Evolutionary conservation across 2,888 invertebrate genomes (phyloP).

Genomic region (Mythimna albipuncta): DNA sequence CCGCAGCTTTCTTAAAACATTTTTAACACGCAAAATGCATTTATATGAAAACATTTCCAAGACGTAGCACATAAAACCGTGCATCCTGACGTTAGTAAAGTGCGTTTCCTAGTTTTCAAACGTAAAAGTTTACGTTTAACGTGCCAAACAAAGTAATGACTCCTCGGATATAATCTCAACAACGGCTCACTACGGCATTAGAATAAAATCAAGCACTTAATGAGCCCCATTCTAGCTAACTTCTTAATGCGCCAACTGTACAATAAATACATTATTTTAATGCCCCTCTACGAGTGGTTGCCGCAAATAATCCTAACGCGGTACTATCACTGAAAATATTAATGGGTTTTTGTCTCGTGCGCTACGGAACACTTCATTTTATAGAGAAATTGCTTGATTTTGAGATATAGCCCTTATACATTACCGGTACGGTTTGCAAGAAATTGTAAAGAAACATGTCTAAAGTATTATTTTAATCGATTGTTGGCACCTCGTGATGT

Average conservation of each 20-base stretch:
- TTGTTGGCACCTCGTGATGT: slow-evolving; percentile 53
- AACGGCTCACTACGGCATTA: slow-evolving; percentile 63
- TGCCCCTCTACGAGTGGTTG: slow-evolving; percentile 40
- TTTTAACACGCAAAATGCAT: slow-evolving; percentile 58
- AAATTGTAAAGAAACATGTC: slow-evolving; percentile 24
- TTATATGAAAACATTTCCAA: slow-evolving; percentile 48
- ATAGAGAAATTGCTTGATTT: slow-evolving; percentile 43
- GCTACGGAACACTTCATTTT: slow-evolving; percentile 44
- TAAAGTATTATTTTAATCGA: slow-evolving; percentile 48
- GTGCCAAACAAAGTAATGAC: slow-evolving; percentile 40
- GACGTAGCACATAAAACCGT: slow-evolving; percentile 48
- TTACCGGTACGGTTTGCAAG: slow-evolving; percentile 22
- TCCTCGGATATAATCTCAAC: slow-evolving; percentile 67
- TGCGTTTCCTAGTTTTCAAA: slow-evolving; percentile 58
- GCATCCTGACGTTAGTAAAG: slow-evolving; percentile 44
- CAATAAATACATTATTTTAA: slow-evolving; percentile 65
- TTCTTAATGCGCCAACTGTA: slow-evolving; percentile 66
- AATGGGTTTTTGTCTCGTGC: slow-evolving; percentile 65
- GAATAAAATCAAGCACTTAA: slow-evolving; percentile 77
- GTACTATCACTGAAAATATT: slow-evolving; percentile 60
- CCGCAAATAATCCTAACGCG: slow-evolving; percentile 57
- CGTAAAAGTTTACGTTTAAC: slow-evolving; percentile 40
- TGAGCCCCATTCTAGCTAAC: slow-evolving; percentile 66
- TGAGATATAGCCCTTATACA: slow-evolving; percentile 28
- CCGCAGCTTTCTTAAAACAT: slow-evolving; percentile 38